phyloP scores from a whole-genome alignment of 2,113 vertebrate species.

The Chiloscyllium plagiosum region DNA sequence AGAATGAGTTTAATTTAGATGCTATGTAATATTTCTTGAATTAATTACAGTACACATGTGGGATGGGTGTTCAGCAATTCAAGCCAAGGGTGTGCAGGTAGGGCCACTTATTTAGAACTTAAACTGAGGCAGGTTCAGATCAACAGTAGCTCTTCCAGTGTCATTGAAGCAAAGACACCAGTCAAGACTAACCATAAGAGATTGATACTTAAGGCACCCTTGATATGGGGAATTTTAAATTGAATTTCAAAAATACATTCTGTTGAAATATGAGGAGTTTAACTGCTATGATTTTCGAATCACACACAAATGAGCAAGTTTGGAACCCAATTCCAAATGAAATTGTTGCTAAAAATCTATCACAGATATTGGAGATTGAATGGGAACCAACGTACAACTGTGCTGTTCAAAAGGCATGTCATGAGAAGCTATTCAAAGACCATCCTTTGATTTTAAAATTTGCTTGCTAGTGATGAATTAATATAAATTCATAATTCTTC shows the following conservation, averaged over 20 bases:
- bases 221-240: background rate
- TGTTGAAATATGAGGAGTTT: background rate
- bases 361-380: background rate
- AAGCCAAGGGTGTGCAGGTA: background rate
- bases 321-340: background rate
- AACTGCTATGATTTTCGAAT: background rate
- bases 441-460: background rate
- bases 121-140: background rate
- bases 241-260: background rate
- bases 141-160: background rate
- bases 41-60: background rate
- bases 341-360: background rate
- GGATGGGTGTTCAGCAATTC: background rate
- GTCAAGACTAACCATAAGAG: background rate
- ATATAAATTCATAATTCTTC: background rate
- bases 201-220: background rate
- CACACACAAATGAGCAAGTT: background rate
- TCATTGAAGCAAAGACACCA: background rate
- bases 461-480: background rate
- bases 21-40: background rate
- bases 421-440: background rate
- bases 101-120: background rate
- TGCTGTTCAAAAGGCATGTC: background rate
- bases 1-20: background rate
- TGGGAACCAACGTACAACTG: background rate